Percentiles rank a stretch among this genome's conserved stretches.
Conservation (phyloP, 1,140 invertebrate species). For the Nasonia longicornis region DNA sequence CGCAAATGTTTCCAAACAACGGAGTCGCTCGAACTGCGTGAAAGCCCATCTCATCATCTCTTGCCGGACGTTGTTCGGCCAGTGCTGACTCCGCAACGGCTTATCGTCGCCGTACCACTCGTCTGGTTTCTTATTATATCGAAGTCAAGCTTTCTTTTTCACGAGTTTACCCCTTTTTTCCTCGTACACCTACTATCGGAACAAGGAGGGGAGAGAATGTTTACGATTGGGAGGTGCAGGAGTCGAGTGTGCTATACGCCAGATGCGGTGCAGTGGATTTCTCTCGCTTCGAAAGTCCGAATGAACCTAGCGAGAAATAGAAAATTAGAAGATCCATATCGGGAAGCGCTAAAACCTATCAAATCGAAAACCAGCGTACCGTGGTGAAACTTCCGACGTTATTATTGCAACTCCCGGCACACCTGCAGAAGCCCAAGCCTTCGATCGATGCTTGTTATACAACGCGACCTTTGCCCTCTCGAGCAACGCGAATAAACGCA, state of each 20-base stretch:
- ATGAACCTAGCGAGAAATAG: neutral
- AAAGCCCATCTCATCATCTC: too few species aligned
- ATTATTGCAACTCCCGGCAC: too few species aligned
- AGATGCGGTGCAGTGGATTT: neutral
- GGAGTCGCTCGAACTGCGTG: too few species aligned
- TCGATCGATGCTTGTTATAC: too few species aligned
- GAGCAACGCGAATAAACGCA: neutral
- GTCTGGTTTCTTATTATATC: neutral
- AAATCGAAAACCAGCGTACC: too few species aligned
- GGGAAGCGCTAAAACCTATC: too few species aligned
- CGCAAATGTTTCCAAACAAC: too few species aligned
- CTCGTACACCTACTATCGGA: neutral
- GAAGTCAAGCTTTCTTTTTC: neutral
- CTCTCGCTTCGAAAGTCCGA: neutral
- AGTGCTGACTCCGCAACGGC: neutral
- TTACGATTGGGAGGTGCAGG: neutral
- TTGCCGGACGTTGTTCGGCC: neutral
- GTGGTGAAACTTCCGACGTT: too few species aligned
- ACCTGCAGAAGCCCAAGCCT: too few species aligned
- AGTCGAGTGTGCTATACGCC: neutral
- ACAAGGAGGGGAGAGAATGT: neutral
- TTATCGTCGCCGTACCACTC: neutral
- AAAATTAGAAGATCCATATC: too few species aligned
- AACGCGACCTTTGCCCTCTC: neutral
- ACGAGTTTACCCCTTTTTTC: neutral